These are phyloP conservation scores for Cyaniris semiargus DNA, from an alignment of 2,888 invertebrate genomes.

Conservation along the genomic window DNA sequence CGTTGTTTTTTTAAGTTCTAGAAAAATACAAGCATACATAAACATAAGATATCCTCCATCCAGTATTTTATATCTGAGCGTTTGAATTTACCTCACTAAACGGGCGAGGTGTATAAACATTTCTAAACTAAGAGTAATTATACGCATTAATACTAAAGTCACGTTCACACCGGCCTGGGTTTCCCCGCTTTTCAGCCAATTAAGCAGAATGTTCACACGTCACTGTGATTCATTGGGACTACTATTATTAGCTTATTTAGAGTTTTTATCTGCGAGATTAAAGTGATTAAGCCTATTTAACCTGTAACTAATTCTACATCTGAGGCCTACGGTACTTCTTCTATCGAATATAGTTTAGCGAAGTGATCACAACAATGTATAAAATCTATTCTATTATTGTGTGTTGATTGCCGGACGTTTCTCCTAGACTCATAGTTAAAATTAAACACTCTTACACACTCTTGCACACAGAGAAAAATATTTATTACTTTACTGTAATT, in stretches of 20 bases:
- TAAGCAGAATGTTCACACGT: constrained; percentile 16
- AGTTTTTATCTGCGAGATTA: neutral
- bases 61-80: neutral
- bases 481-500: too few species aligned
- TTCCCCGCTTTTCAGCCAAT: constrained; percentile 19
- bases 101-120: neutral
- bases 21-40: too few species aligned
- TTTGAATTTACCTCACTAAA: neutral
- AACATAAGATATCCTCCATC: neutral
- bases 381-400: too few species aligned
- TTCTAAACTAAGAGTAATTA: constrained; percentile 15
- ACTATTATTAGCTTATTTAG: neutral
- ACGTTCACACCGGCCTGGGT: neutral
- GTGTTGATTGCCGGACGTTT: too few species aligned
- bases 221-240: neutral
- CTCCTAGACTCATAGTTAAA: too few species aligned
- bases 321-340: neutral
- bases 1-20: too few species aligned
- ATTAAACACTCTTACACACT: too few species aligned
- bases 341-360: neutral
- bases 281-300: neutral
- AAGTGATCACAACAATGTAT: too few species aligned
- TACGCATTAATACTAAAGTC: constrained; percentile 14
- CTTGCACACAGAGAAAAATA: too few species aligned
- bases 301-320: neutral